Evolutionary conservation across 1,140 invertebrate species (phyloP).

Genomic region (Drosophila fuyamai): DNA sequence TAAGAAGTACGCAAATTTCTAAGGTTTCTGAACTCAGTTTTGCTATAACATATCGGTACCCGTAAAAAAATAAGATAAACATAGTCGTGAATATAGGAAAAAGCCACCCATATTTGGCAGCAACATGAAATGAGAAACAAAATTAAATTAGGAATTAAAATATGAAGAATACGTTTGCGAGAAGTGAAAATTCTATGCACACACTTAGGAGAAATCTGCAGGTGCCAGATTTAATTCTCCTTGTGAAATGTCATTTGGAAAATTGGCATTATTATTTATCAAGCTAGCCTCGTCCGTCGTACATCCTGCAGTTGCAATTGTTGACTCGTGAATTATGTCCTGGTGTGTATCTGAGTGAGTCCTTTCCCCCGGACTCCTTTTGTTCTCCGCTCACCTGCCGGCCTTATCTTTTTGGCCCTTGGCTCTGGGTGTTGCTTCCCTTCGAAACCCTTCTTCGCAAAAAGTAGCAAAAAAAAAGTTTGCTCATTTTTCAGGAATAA

Average conservation of each 20-base stretch:
- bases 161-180: neutral
- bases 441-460: neutral
- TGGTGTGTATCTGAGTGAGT: neutral
- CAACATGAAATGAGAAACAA: too few species aligned
- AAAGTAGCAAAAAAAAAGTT: slow-evolving; percentile 17
- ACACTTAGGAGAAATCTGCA: neutral
- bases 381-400: neutral
- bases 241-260: slow-evolving; percentile 4
- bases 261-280: slow-evolving; percentile 38
- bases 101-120: too few species aligned
- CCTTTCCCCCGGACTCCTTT: neutral
- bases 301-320: neutral
- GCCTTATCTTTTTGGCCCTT: slow-evolving; percentile 6
- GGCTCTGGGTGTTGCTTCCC: neutral
- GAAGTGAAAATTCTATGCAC: neutral
- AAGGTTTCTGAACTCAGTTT: neutral
- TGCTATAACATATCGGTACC: too few species aligned
- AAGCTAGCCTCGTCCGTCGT: neutral
- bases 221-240: slow-evolving; percentile 17
- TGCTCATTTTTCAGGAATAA: slow-evolving; percentile 46
- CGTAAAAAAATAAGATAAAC: too few species aligned
- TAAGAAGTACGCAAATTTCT: neutral
- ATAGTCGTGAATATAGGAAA: too few species aligned
- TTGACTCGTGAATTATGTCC: slow-evolving; percentile 5
- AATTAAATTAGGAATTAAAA: neutral